Evolutionary conservation across 2,113 vertebrate genomes (phyloP).

Genomic region (Chloropsis hardwickii): DNA sequence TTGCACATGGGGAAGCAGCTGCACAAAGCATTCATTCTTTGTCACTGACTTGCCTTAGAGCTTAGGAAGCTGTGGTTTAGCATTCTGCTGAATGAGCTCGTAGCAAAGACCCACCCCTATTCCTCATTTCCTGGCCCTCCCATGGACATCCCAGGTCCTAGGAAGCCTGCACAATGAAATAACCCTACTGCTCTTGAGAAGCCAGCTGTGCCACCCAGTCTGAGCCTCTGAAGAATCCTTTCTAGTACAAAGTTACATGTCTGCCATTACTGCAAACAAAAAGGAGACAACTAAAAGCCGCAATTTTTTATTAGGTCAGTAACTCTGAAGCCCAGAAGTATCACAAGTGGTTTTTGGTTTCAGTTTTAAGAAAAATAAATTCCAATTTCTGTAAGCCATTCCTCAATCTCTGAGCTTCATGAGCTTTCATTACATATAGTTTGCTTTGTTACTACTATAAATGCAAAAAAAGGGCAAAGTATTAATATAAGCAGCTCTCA

Average conservation of each 20-base stretch:
- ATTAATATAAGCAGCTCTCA: neutral
- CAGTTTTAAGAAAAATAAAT: neutral
- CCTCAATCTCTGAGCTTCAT: neutral
- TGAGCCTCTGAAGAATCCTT: neutral
- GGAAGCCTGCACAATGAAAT: neutral
- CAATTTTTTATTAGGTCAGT: neutral
- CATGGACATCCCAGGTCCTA: neutral
- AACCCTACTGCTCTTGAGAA: neutral
- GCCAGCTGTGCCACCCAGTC: neutral
- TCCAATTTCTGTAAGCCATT: neutral
- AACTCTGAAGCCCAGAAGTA: neutral
- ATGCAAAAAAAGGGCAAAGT: neutral
- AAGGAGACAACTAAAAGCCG: neutral
- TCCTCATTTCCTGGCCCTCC: conserved; percentile 27
- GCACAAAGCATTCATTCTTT: conserved; percentile 32
- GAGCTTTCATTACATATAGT: neutral
- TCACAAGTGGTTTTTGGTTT: neutral
- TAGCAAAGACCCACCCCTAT: neutral
- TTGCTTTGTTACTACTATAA: neutral
- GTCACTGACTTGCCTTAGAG: neutral
- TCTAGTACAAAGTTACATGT: neutral
- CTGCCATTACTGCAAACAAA: neutral
- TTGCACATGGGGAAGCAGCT: neutral
- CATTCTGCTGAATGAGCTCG: conserved; percentile 43
- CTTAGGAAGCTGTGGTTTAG: conserved; percentile 45